A percentile compares a stretch with the other conserved stretches of the same genome.
Evolutionary conservation across 2,797 vertebrate species (phyloP).

Genomic region (Chanos chanos): DNA sequence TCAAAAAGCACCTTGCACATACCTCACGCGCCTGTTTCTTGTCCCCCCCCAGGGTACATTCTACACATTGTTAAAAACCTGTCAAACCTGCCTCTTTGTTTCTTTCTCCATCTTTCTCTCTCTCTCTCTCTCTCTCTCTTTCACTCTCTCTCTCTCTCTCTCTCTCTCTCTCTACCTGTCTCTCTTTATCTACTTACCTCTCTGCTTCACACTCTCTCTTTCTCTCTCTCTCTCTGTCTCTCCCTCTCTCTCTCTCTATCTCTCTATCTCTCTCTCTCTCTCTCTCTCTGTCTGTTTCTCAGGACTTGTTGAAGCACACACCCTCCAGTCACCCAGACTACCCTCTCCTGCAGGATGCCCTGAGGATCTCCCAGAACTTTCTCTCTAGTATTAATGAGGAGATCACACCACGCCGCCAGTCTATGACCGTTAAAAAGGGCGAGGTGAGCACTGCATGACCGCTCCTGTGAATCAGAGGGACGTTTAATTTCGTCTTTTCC

Average conservation of each 20-base stretch:
- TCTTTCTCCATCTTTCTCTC: too few species aligned
- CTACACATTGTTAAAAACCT: too few species aligned
- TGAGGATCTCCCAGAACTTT: conserved; percentile 97
- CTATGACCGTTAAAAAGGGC: conserved; percentile 93
- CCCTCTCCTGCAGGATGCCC: conserved; percentile 88
- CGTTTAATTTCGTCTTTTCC: too few species aligned
- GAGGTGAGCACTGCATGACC: conserved; percentile 78
- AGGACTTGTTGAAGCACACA: conserved; percentile 97
- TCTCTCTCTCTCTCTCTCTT: conserved; percentile 10
- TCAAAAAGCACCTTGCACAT: too few species aligned
- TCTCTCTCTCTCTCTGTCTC: not conserved
- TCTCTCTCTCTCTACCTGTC: not conserved
- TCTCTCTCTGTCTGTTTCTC: conserved; percentile 19
- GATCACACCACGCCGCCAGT: conserved; percentile 89
- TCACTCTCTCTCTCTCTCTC: conserved; percentile 1
- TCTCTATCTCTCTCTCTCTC: not conserved
- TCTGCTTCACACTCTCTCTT: not conserved
- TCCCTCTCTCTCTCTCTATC: not conserved
- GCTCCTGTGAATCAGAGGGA: too few species aligned
- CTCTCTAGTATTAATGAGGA: conserved; percentile 98
- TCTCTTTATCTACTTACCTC: not conserved
- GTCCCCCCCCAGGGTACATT: too few species aligned
- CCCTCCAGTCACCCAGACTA: conserved; percentile 89
- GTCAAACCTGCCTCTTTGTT: too few species aligned
- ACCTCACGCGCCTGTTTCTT: too few species aligned